Evolutionary conservation across 2,797 vertebrate species (phyloP).

Genomic region (Microctenopoma steveboyesi): DNA sequence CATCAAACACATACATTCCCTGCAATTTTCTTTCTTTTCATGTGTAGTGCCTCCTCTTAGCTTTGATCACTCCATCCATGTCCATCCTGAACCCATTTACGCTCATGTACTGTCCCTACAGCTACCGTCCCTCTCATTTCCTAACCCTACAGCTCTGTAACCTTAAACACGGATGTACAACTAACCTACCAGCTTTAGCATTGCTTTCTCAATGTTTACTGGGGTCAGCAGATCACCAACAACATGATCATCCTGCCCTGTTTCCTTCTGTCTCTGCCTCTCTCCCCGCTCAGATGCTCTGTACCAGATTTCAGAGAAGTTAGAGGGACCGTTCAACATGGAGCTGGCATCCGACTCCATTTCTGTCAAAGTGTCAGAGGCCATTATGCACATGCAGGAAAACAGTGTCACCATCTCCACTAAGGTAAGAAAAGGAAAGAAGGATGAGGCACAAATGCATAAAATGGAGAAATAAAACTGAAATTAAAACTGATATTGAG

Average conservation of each 20-base stretch:
- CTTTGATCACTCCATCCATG: conserved; percentile 40
- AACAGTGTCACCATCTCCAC: conserved; percentile 88
- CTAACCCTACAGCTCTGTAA: background rate
- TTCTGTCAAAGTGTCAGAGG: conserved; percentile 90
- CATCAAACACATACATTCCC: conserved; percentile 54
- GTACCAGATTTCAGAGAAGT: conserved; percentile 87
- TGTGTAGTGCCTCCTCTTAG: conserved; percentile 20
- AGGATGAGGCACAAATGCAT: background rate
- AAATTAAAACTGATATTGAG: background rate
- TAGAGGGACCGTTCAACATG: conserved; percentile 90
- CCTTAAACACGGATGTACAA: conserved; percentile 22
- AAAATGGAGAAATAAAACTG: background rate
- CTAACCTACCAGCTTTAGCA: conserved; percentile 11
- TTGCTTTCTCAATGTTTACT: conserved; percentile 18
- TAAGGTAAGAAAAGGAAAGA: conserved; percentile 77
- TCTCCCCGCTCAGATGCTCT: conserved; percentile 81
- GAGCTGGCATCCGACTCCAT: conserved; percentile 90
- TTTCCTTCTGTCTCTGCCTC: conserved; percentile 16
- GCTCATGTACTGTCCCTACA: conserved; percentile 12
- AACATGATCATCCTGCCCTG: background rate
- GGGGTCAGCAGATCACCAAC: background rate
- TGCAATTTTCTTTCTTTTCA: conserved; percentile 34
- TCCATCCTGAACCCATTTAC: conserved; percentile 21
- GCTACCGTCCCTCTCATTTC: conserved; percentile 4
- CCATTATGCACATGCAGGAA: conserved; percentile 92